phyloP scores from a whole-genome alignment of 1,140 invertebrate species.

The Atopsyche davidsoni region DNA sequence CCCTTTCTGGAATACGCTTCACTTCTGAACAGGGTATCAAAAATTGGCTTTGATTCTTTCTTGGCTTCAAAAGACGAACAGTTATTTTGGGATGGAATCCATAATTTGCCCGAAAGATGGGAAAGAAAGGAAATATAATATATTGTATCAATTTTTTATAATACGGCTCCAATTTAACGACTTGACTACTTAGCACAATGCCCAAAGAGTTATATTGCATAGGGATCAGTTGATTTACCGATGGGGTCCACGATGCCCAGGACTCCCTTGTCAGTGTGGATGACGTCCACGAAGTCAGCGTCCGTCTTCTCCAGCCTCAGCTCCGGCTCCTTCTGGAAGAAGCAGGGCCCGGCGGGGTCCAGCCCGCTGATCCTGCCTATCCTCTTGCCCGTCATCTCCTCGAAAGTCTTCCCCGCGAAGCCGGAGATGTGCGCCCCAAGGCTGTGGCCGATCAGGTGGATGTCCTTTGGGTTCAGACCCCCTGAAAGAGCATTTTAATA shows the following conservation, averaged over 20 bases:
- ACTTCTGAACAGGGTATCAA: too few relatives aligned
- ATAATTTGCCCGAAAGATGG: too few relatives aligned
- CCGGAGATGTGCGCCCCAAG: constrained; percentile 77
- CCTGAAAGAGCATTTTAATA: constrained; percentile 27
- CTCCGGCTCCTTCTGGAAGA: constrained; percentile 47
- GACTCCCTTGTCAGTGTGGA: constrained; percentile 61
- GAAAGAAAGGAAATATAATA: too few relatives aligned
- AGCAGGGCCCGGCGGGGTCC: constrained; percentile 66
- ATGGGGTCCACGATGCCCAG: constrained; percentile 41
- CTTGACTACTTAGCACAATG: too few relatives aligned
- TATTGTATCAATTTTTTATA: too few relatives aligned
- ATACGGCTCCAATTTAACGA: too few relatives aligned
- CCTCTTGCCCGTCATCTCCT: constrained; percentile 39
- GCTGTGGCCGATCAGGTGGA: constrained; percentile 79
- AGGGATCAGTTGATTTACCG: constrained; percentile 30
- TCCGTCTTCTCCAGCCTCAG: constrained; percentile 56
- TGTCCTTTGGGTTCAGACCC: constrained; percentile 38
- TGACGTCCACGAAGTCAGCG: constrained; percentile 65
- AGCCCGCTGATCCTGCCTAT: constrained; percentile 60
- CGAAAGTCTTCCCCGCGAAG: constrained; percentile 56
- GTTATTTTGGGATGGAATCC: too few relatives aligned
- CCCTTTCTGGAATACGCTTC: too few relatives aligned
- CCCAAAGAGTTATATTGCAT: constrained; percentile 3
- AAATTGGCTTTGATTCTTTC: too few relatives aligned
- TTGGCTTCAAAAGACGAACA: too few relatives aligned